phyloP scores from a whole-genome alignment of 2,888 invertebrate genomes.

The Morpho helenor region DNA sequence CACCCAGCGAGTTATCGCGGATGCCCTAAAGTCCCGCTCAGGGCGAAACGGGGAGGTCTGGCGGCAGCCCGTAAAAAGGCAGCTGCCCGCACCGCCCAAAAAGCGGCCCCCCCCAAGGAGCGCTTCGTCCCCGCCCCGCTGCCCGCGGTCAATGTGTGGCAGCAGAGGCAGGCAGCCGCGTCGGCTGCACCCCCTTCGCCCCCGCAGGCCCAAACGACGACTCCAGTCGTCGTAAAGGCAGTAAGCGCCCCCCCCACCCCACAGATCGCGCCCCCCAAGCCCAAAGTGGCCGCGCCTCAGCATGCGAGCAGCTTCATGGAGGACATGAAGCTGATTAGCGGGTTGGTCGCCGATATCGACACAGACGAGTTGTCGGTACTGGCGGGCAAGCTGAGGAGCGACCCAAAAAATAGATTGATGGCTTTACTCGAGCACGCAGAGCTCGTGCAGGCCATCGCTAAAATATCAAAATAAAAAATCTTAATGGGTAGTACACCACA shows the following conservation, averaged over 20 bases:
- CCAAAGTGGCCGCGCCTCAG: not conserved
- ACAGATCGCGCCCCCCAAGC: not conserved
- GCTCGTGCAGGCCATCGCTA: not conserved
- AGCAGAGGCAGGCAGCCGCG: not conserved
- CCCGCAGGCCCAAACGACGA: no score
- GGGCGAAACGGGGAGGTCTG: not conserved
- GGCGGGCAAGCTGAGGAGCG: no score
- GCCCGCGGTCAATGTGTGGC: not conserved
- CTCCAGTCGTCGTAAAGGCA: accelerated
- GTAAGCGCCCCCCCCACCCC: no score
- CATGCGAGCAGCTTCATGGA: not conserved
- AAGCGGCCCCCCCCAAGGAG: not conserved
- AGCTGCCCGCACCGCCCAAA: not conserved
- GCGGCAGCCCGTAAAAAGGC: not conserved
- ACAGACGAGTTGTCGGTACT: no score
- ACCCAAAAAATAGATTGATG: not conserved
- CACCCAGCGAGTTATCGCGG: no score
- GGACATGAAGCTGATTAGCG: no score
- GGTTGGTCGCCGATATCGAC: no score
- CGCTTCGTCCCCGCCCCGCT: not conserved
- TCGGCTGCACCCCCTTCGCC: no score
- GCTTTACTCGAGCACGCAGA: not conserved
- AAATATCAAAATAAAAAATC: not conserved
- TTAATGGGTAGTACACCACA: not conserved
- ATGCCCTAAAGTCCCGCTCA: not conserved